Base-by-base conservation (phyloP, 2,797 vertebrate genomes). In the Chrosomus eos region DNA sequence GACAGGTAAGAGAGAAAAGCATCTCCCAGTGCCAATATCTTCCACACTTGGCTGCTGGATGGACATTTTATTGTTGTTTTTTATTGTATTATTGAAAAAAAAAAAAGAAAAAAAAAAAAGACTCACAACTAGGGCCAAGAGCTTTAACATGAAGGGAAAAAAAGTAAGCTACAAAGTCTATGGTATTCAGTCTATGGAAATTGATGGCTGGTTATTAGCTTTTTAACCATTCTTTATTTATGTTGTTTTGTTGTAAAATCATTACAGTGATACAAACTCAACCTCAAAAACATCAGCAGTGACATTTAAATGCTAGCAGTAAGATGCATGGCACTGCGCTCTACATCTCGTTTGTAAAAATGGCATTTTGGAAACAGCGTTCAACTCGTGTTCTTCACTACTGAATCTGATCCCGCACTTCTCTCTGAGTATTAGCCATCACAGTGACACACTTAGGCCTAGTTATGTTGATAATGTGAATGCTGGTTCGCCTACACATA, bases 341-440 rank as follows among this genome's bases (percentile, higher is more conserved):
- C 71, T 45, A 58, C 80, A 82, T 48, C 71, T 83, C n/a, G 26
- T 86, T 81, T 88, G 76, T 76, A 86, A 84, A 85, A 87, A 86
- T 86, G 72, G 18, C 60, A 64, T 85, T 80, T 84, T 73, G 78
- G 68, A 89, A 86, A 75, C 36, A 66, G 67, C 77, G 55, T 55
- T 62, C 85, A 72, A 51, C 82, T 84, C 19, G 62, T 71, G 71
- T 81, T 72, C 14, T 70, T 64, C 48, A 51, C 36, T 36, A 68
- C 58, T 33, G 16, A 81, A 21, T 66, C 19, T 40, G 53, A 66
- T 36, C 38, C 33, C 23, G 4, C 28, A 51, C 28, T 38, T 77
- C 73, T 36, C 38, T 76, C 53, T 5, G 23, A 66, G 68, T 40
- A 6, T 40, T 71, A 79, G 58, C 75, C 85, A 64, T 74, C 62